Evolutionary conservation across 2,888 invertebrate species (phyloP), one percentile per base, ranked within the genome.

Genomic region (Coelopa pilipes): DNA sequence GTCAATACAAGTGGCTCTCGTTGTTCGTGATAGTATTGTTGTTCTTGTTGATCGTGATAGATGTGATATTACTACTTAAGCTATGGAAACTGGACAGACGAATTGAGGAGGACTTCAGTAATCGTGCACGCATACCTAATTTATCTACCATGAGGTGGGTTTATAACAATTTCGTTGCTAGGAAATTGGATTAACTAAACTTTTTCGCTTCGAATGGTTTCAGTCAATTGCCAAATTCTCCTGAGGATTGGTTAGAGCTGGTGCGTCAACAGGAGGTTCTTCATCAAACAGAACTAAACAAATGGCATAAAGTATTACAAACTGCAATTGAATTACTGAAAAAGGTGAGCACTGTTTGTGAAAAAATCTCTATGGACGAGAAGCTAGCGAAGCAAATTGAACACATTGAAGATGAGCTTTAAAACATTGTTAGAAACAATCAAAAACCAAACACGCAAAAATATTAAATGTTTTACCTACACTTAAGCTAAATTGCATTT

Each of bases 61-160:
- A 94, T 89, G 93, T 93, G 78, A 89, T 94, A 86, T 91, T 97
- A 75, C 95, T 95, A 89, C 93, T 94, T 89, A 93, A 94, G 88
- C 89, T 97, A 79, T 93, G 94, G 93, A 90, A 91, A 79, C 87
- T 93, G 77, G 93, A 94, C 85, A 90, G 91, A 76, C 87, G 84
- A 78, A 86, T 86, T 76, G 87, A 87, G 70, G 81, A 80, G 75
- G 86, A 86, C 80, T 80, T 84, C 78, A 82, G 75, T 70, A 81
- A 79, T 77, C 85, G 86, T 68, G 79, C 82, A 3, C 85, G 83
- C 45, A 78, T 86, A 77, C 85, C 87, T 73, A 86, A 78, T 79
- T 80, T 86, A 76, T 81, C 84, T 59, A 79, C 82, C 71, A 78
- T 87, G 75, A 87, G 86, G 86, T 87, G 76, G 77, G 82, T 81